phyloP scores from a whole-genome alignment of 30 jellyfish, hydroid and myxozoan species.

The Cassiopea andromeda region DNA sequence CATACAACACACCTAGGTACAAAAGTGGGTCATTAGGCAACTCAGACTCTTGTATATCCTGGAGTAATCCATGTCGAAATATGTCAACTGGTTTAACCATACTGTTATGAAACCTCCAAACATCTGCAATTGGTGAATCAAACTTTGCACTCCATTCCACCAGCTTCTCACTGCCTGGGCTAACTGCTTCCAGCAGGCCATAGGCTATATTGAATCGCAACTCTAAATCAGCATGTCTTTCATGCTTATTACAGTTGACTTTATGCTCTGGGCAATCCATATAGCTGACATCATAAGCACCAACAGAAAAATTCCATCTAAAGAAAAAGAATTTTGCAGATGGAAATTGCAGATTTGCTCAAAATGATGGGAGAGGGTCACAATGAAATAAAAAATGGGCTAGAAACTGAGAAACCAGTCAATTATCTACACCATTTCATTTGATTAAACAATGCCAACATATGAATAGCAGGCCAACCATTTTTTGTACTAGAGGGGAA shows the following conservation, averaged over 20 bases:
- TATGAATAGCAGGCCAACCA: too few relatives aligned
- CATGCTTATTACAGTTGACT: conserved; percentile 15
- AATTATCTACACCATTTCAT: too few relatives aligned
- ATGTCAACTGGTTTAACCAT: conserved; percentile 75
- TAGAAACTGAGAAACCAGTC: too few relatives aligned
- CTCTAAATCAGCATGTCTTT: not conserved
- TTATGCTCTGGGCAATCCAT: conserved; percentile 56
- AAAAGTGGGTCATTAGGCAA: conserved; percentile 53
- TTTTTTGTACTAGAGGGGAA: too few relatives aligned
- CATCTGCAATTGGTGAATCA: conserved; percentile 89
- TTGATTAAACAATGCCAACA: too few relatives aligned
- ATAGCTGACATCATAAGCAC: conserved; percentile 81
- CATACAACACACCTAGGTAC: conserved; percentile 79
- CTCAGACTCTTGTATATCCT: conserved; percentile 46
- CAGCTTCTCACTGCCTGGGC: conserved; percentile 1
- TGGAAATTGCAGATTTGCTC: too few relatives aligned
- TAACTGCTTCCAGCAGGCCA: conserved; percentile 72
- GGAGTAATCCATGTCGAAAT: conserved; percentile 72
- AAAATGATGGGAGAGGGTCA: too few relatives aligned
- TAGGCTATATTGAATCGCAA: conserved; percentile 70
- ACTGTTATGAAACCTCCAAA: conserved; percentile 76
- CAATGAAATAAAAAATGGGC: too few relatives aligned
- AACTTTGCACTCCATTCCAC: conserved; percentile 80
- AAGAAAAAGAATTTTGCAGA: not conserved
- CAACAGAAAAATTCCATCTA: conserved; percentile 99